A percentile compares a stretch with the other conserved stretches of the same genome.
Evolutionary conservation across 64 coral and sea anemone genomes (phyloP).

Genomic region (Orbicella faveolata): DNA sequence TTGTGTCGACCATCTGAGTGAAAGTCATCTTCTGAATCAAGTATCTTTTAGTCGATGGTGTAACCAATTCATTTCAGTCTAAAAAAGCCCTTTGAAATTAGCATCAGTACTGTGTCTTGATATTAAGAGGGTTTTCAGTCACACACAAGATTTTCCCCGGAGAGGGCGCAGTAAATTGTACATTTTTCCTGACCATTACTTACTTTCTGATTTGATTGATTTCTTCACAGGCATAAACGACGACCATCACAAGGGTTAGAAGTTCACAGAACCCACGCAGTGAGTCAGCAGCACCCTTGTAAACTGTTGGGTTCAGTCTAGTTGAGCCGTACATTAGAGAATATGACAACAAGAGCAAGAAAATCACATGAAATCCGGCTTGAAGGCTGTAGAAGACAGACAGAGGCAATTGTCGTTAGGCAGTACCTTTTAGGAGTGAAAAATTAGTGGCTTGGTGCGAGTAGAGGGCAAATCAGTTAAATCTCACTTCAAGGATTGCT

Average conservation of each 20-base stretch:
- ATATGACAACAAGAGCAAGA: constrained; percentile 45
- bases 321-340: constrained; percentile 8
- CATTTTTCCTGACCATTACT: neutral
- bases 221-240: constrained; percentile 21
- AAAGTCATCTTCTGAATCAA: no score
- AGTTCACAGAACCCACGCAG: constrained; percentile 58
- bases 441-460: neutral
- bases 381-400: constrained; percentile 43
- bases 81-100: no score
- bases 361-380: constrained; percentile 50
- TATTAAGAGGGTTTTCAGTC: no score
- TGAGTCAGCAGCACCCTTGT: constrained; percentile 41
- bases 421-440: neutral
- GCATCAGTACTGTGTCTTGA: no score
- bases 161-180: no score
- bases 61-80: no score
- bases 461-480: no score
- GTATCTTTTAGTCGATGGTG: no score
- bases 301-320: constrained; percentile 39
- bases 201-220: constrained; percentile 16
- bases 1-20: no score
- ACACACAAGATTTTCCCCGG: no score
- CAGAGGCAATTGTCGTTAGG: neutral
- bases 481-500: no score
- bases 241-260: constrained; percentile 39